Percentiles rank a stretch among this genome's conserved stretches.
These are phyloP conservation scores for Philotrypesis tridentata DNA, from an alignment of 1,140 invertebrate species.

Conservation along the genomic window DNA sequence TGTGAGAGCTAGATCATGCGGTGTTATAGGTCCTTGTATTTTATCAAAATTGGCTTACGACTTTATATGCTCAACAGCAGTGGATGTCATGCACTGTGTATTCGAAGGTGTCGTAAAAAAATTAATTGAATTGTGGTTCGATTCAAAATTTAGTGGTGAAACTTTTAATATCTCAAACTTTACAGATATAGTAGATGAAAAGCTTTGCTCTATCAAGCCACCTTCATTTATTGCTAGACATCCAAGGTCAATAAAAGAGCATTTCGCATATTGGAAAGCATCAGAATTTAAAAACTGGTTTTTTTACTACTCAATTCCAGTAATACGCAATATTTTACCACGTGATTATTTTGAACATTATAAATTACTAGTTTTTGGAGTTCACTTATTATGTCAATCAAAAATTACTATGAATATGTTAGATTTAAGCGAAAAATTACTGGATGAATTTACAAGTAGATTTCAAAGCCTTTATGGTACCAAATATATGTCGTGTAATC, in stretches of 20 bases:
- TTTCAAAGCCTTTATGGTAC: too few species aligned
- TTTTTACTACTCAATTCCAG: too few species aligned
- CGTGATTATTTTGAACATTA: too few species aligned
- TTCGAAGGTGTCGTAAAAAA: conserved; percentile 4
- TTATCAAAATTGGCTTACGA: conserved; percentile 26
- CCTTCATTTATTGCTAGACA: conserved; percentile 46
- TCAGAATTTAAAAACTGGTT: conserved; percentile 49
- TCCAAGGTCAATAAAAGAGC: conserved; percentile 49
- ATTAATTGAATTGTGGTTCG: neutral
- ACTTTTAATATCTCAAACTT: conserved; percentile 21
- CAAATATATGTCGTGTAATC: too few species aligned
- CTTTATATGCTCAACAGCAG: conserved; percentile 19
- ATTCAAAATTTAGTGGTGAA: conserved; percentile 5
- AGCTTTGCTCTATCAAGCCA: conserved; percentile 24
- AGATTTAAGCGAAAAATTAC: too few species aligned
- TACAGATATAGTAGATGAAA: conserved; percentile 24
- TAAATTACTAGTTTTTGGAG: too few species aligned
- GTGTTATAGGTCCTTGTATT: conserved; percentile 1
- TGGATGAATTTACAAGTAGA: too few species aligned
- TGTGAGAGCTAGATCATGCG: neutral
- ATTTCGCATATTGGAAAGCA: conserved; percentile 47
- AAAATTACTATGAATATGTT: too few species aligned
- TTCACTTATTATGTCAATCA: too few species aligned
- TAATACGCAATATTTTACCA: too few species aligned
- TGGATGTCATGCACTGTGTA: neutral